Conservation (phyloP, 2,797 vertebrate species). For the Mallotus villosus region DNA sequence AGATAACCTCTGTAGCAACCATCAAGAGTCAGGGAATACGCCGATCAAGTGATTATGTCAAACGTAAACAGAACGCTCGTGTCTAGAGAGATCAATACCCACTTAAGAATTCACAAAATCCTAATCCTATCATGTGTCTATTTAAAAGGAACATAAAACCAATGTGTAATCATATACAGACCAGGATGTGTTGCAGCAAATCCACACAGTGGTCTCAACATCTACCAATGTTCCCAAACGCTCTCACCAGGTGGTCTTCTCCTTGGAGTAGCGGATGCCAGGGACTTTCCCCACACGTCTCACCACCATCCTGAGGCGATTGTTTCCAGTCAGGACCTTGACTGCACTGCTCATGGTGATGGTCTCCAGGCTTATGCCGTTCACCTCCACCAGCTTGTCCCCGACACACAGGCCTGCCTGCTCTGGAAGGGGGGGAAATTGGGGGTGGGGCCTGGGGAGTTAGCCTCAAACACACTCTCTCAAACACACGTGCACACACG, state of each 20-base stretch:
- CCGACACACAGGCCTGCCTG: slow-evolving; percentile 88
- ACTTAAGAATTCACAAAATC: background rate
- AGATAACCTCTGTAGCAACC: slow-evolving; percentile 58
- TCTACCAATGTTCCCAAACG: background rate
- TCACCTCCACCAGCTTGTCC: slow-evolving; percentile 97
- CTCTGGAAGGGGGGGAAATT: slow-evolving; percentile 66
- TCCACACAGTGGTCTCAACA: background rate
- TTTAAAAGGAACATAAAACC: background rate
- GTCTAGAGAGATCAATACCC: background rate
- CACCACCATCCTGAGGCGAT: slow-evolving; percentile 90
- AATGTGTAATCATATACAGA: slow-evolving; percentile 1
- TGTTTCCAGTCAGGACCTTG: slow-evolving; percentile 92
- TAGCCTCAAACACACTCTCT: no score
- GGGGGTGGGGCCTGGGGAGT: background rate
- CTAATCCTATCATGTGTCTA: background rate
- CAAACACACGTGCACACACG: slow-evolving; percentile 14
- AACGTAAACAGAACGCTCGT: background rate
- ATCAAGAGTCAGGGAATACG: slow-evolving; percentile 49
- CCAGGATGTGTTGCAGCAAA: background rate
- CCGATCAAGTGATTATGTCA: slow-evolving; percentile 30
- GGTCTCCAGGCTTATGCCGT: slow-evolving; percentile 92
- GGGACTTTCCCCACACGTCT: slow-evolving; percentile 95
- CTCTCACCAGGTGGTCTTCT: slow-evolving; percentile 94
- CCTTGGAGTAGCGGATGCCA: slow-evolving; percentile 94
- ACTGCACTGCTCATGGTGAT: slow-evolving; percentile 97